These are phyloP conservation scores for Penaeus monodon DNA, from an alignment of 2,888 invertebrate species.

Conservation along the genomic window DNA sequence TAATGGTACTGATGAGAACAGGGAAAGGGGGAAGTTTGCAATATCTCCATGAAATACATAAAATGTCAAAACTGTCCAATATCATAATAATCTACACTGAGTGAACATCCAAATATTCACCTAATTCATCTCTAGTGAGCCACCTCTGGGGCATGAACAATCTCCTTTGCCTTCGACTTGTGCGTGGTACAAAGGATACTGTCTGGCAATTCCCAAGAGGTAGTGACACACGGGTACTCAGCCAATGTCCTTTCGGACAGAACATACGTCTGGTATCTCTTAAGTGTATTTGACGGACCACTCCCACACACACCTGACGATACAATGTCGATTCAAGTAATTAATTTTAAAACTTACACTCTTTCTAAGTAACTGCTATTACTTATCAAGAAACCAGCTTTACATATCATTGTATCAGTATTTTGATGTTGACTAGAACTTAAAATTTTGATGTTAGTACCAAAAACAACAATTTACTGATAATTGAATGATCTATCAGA, in stretches of 20 bases:
- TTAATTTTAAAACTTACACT: no score
- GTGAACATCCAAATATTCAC: constrained; percentile 65
- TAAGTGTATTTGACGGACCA: constrained; percentile 80
- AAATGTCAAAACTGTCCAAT: no score
- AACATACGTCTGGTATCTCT: constrained; percentile 87
- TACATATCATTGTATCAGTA: no score
- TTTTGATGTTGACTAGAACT: no score
- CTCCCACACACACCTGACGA: constrained; percentile 61
- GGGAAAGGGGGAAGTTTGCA: no score
- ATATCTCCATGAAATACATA: no score
- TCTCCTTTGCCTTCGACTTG: constrained; percentile 69
- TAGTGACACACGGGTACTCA: constrained; percentile 71
- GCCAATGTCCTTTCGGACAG: constrained; percentile 81
- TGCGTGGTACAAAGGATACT: constrained; percentile 71
- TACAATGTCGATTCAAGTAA: background rate
- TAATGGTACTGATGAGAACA: background rate
- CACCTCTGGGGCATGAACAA: constrained; percentile 75
- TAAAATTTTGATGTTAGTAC: no score
- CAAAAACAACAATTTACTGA: no score
- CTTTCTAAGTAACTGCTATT: no score
- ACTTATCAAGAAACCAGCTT: no score
- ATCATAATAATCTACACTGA: no score
- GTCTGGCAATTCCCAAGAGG: constrained; percentile 67
- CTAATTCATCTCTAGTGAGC: constrained; percentile 75
- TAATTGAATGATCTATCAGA: no score